Base-by-base conservation (phyloP, 1,140 invertebrate genomes). In the Atta texana region DNA sequence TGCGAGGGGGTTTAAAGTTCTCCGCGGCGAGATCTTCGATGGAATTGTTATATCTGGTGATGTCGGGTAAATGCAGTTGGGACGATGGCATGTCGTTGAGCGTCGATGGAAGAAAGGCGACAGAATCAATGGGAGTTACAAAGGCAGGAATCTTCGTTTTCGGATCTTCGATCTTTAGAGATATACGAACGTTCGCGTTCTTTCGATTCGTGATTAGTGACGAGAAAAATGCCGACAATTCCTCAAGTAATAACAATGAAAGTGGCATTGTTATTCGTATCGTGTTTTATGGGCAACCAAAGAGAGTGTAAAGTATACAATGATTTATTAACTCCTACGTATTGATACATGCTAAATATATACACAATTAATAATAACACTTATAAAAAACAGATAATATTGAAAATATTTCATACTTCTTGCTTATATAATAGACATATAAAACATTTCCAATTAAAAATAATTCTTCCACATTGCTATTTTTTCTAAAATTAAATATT, bases 1-100 rank as follows among this genome's bases (percentile, higher is more conserved):
- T 89, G 88, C 76, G 76, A 87, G 59, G 72, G 71, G 86, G 86
- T 85, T 84, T 51, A 90, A 90, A 90, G 68, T 90, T 87, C 80
- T 78, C 18, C 24, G 72, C 16, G 53, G 44, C 28, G 69, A 49
- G 64, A 84, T 82, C 77, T 80, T 72, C 57, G 59, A 61, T 61
- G 14, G 86, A 85, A 90, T 63, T 75, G 88, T 87, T 90, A 88
- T 66, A 86, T 81, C 86, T 74, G 53, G 44, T n/a, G 21, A 68
- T 68, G 69, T 66, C 68, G 61, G 63, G 78, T 85, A 89, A 69
- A 90, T 90, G 89, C 86, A 80, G 76, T 90, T 31, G 21, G 44
- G 63, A 81, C 51, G 51, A 87, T 28, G 87, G 49, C 53, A 55
- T 77, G 63, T 87, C 69, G 57, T 59, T 44, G 75, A 78, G 24